phyloP scores from a whole-genome alignment of 2,113 vertebrate genomes.

The Mugil cephalus region DNA sequence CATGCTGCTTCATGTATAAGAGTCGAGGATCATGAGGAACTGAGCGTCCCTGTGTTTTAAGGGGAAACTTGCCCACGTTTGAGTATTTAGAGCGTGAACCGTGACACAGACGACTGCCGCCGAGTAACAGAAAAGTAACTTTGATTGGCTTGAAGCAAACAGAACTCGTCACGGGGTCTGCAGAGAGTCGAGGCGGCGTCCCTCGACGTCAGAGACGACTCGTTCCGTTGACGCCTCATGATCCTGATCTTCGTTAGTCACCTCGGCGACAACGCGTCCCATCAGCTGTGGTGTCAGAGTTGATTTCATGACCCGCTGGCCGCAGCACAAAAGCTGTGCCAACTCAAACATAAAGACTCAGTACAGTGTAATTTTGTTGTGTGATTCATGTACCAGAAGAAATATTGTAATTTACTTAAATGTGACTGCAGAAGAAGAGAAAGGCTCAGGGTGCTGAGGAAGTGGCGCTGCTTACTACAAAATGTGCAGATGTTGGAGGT shows the following conservation, averaged over 20 bases:
- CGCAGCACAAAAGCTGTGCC: conserved; percentile 39
- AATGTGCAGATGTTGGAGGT: too few relatives aligned
- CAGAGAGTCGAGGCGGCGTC: neutral
- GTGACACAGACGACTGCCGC: conserved; percentile 23
- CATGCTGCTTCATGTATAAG: conserved; percentile 2
- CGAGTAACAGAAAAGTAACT: conserved; percentile 13
- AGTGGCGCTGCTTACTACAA: too few relatives aligned
- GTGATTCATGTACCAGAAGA: conserved; percentile 2
- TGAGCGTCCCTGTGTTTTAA: neutral
- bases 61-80: conserved; percentile 2
- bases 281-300: conserved; percentile 52
- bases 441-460: too few relatives aligned
- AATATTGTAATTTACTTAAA: neutral
- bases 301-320: conserved; percentile 35
- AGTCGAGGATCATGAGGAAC: conserved; percentile 58
- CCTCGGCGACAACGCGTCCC: conserved; percentile 43
- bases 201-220: conserved; percentile 6
- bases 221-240: conserved; percentile 41
- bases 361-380: neutral
- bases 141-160: conserved; percentile 3
- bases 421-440: neutral
- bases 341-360: neutral
- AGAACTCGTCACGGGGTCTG: conserved; percentile 14
- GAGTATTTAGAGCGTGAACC: conserved; percentile 8
- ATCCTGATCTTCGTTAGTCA: conserved; percentile 54